Evolutionary conservation across 2,888 invertebrate genomes (phyloP).

Genomic region (Fissipunctia ypsillon): DNA sequence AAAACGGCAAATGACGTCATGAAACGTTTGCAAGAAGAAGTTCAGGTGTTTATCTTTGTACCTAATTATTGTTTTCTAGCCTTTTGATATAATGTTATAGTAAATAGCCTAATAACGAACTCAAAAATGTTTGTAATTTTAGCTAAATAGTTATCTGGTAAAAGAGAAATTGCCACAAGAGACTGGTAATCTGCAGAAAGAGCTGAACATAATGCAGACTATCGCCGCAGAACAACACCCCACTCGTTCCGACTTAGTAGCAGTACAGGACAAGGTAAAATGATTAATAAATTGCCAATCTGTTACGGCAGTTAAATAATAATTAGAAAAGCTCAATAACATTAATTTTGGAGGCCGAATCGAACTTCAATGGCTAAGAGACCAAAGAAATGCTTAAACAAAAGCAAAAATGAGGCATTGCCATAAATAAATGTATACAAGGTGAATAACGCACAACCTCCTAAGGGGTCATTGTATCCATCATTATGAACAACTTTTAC

Average conservation of each 20-base stretch:
- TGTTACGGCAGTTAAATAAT: conserved; percentile 1
- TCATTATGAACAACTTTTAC: too few relatives aligned
- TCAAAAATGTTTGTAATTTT: conserved; percentile 25
- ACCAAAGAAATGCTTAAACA: conserved; percentile 17
- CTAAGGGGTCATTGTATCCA: too few relatives aligned
- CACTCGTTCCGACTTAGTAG: conserved; percentile 92
- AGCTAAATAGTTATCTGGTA: conserved; percentile 93
- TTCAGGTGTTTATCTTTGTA: conserved; percentile 86
- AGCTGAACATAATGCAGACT: conserved; percentile 92
- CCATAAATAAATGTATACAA: conserved; percentile 3
- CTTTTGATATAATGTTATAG: background rate
- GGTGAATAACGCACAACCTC: too few relatives aligned
- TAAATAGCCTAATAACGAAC: background rate
- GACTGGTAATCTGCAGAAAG: conserved; percentile 91
- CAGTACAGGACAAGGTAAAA: conserved; percentile 91
- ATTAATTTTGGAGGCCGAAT: conserved; percentile 18
- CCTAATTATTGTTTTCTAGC: conserved; percentile 1
- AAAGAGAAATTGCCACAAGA: conserved; percentile 95
- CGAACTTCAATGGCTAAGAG: conserved; percentile 24
- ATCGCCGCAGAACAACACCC: conserved; percentile 92
- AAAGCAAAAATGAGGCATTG: conserved; percentile 11
- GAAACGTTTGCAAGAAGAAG: conserved; percentile 94
- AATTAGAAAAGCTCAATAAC: conserved; percentile 10
- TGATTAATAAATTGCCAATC: conserved; percentile 20
- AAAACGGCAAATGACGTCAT: conserved; percentile 92